These are phyloP conservation scores for Zophobas morio DNA, from an alignment of 1,140 invertebrate species.

Conservation along the genomic window DNA sequence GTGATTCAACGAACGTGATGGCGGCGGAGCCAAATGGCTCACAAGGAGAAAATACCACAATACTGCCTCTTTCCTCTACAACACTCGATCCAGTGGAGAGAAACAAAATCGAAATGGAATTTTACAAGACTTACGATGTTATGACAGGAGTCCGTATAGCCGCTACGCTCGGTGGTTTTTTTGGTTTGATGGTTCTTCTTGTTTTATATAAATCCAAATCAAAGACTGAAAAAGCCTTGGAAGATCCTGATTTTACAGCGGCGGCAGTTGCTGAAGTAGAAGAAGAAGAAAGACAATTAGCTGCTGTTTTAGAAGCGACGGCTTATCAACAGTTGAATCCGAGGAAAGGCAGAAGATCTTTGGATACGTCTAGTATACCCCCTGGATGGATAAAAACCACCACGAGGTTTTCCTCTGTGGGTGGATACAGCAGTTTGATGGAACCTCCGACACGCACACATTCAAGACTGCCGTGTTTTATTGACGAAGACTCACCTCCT, in stretches of 20 bases:
- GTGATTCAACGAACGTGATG: conserved; percentile 60
- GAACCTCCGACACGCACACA: conserved; percentile 73
- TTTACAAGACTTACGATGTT: conserved; percentile 91
- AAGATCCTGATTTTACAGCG: conserved; percentile 77
- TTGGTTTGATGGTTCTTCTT: conserved; percentile 88
- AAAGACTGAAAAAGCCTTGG: conserved; percentile 78
- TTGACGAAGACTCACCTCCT: conserved; percentile 64
- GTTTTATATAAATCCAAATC: conserved; percentile 90
- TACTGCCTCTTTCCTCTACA: conserved; percentile 48
- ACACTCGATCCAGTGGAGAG: conserved; percentile 13
- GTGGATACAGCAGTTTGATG: conserved; percentile 78
- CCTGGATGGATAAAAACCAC: conserved; percentile 69
- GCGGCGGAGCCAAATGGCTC: conserved; percentile 60
- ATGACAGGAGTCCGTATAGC: conserved; percentile 93
- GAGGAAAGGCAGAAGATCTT: conserved; percentile 69
- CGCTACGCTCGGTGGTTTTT: conserved; percentile 89
- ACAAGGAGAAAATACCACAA: conserved; percentile 54
- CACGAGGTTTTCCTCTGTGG: conserved; percentile 78
- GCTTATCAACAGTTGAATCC: conserved; percentile 71
- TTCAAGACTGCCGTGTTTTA: conserved; percentile 60
- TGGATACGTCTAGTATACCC: conserved; percentile 69
- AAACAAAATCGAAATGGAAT: conserved; percentile 72
- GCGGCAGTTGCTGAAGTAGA: conserved; percentile 83
- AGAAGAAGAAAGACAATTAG: conserved; percentile 80
- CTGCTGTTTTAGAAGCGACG: conserved; percentile 80